Conservation (phyloP, 2,888 invertebrate species). For the Asteroscopus sphinx region DNA sequence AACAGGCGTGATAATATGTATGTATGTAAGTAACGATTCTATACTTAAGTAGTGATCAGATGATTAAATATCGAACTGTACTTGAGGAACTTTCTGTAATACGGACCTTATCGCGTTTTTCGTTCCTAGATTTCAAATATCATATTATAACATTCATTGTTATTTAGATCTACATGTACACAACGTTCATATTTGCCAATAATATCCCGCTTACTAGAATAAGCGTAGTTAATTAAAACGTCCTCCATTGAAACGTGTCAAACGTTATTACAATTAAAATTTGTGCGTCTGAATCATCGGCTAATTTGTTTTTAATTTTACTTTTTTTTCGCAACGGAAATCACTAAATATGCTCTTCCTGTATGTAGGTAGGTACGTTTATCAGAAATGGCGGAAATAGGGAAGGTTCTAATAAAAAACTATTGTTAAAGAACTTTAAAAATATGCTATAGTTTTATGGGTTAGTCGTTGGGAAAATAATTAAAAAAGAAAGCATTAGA, state of each 20-base stretch:
- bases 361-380: constrained; percentile 58
- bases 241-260: constrained; percentile 64
- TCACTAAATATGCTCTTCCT: constrained; percentile 71
- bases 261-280: constrained; percentile 62
- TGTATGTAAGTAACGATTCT: too few species aligned
- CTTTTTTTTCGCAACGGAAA: constrained; percentile 67
- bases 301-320: constrained; percentile 63
- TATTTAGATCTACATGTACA: too few species aligned
- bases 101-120: too few species aligned
- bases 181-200: constrained; percentile 47
- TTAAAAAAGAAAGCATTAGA: background rate
- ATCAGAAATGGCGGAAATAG: constrained; percentile 50
- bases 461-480: background rate
- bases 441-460: background rate
- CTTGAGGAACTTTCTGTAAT: too few species aligned
- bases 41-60: too few species aligned
- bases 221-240: constrained; percentile 60
- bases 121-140: too few species aligned
- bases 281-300: constrained; percentile 58
- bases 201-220: constrained; percentile 45
- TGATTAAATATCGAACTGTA: too few species aligned
- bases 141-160: too few species aligned
- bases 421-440: constrained; percentile 1
- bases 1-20: too few species aligned
- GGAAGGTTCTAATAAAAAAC: constrained; percentile 20